These are phyloP conservation scores for Siderastrea radians DNA, from an alignment of 92 coral and sea anemone genomes.

Conservation along the genomic window DNA sequence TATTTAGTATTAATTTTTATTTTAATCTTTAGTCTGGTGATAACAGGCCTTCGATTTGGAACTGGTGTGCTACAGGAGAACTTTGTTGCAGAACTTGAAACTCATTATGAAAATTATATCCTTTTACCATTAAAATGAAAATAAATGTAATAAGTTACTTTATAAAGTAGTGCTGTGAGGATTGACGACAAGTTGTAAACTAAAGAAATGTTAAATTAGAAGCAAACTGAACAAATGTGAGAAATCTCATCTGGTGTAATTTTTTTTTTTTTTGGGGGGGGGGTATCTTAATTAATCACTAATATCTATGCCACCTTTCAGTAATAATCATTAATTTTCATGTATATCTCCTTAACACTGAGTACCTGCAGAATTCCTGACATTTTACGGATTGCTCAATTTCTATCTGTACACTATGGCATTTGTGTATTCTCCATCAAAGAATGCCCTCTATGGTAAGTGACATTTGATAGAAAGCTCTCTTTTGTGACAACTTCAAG, in stretches of 20 bases:
- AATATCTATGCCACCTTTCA: no score
- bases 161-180: no score
- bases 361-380: constrained; percentile 95
- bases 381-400: constrained; percentile 94
- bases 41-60: constrained; percentile 92
- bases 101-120: constrained; percentile 98
- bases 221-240: no score
- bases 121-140: constrained; percentile 42
- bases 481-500: no score
- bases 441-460: constrained; percentile 96
- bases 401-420: constrained; percentile 98
- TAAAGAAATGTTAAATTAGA: no score
- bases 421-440: constrained; percentile 97
- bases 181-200: no score
- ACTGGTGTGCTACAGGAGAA: constrained; percentile 93
- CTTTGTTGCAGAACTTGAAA: constrained; percentile 95
- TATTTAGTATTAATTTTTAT: background rate
- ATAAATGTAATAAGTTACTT: no score
- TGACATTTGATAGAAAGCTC: background rate
- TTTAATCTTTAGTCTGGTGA: constrained; percentile 76
- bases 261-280: no score
- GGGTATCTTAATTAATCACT: no score
- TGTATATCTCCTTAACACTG: constrained; percentile 68
- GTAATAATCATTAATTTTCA: background rate
- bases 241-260: no score